A percentile compares a stretch with the other conserved stretches of the same genome.
These are phyloP conservation scores for Amphipoea oculea DNA, from an alignment of 2,888 invertebrate genomes.

Conservation along the genomic window DNA sequence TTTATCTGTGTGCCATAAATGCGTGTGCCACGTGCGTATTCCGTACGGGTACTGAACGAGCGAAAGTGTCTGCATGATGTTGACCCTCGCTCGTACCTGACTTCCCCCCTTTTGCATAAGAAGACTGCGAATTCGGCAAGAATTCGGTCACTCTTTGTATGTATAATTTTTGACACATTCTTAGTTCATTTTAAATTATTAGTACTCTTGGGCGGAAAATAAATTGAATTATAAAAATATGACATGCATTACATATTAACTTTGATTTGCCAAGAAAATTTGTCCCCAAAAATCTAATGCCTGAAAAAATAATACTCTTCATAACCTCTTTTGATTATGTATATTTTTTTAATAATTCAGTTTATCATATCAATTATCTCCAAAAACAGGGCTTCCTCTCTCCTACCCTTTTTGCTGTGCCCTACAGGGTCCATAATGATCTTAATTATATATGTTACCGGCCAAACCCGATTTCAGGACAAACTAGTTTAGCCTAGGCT, in stretches of 20 bases:
- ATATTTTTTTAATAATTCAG: neutral
- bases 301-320: neutral
- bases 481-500: too few relatives aligned
- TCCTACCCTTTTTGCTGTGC: too few relatives aligned
- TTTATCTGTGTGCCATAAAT: slow-evolving; percentile 48
- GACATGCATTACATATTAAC: neutral
- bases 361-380: neutral
- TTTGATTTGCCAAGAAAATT: neutral
- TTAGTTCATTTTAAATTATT: neutral
- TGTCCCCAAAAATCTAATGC: too few relatives aligned
- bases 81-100: slow-evolving; percentile 72
- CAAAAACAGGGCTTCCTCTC: too few relatives aligned
- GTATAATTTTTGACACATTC: neutral
- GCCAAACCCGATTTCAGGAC: too few relatives aligned
- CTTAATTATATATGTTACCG: too few relatives aligned
- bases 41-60: slow-evolving; percentile 79
- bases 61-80: slow-evolving; percentile 82
- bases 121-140: slow-evolving; percentile 52
- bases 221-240: neutral
- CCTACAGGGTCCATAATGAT: too few relatives aligned
- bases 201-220: too few relatives aligned
- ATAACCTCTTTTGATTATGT: neutral
- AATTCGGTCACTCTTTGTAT: slow-evolving; percentile 56
- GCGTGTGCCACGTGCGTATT: slow-evolving; percentile 78
- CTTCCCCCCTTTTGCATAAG: slow-evolving; percentile 73